Percentiles rank a stretch among this genome's conserved stretches.
These are phyloP conservation scores for Drosophila robusta DNA, from an alignment of 2,888 invertebrate genomes.

Conservation along the genomic window DNA sequence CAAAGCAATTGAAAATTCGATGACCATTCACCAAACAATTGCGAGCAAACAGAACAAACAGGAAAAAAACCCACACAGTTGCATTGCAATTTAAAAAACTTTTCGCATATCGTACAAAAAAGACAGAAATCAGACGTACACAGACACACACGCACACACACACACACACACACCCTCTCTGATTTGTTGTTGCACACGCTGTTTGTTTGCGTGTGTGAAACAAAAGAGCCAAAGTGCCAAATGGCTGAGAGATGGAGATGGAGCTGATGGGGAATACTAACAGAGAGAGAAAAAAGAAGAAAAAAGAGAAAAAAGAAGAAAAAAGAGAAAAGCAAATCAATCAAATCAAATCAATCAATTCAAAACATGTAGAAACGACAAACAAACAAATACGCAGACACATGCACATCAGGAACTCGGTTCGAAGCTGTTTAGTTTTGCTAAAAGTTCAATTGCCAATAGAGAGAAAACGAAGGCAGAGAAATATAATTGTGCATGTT, in stretches of 20 bases:
- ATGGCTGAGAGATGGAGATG: conserved; percentile 20
- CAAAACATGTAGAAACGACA: conserved; percentile 52
- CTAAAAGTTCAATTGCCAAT: conserved; percentile 45
- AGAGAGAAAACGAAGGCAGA: conserved; percentile 17
- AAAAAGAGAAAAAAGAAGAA: no score
- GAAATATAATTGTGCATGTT: conserved; percentile 41
- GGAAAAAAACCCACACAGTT: conserved; percentile 19
- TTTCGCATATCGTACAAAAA: conserved; percentile 20
- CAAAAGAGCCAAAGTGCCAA: conserved; percentile 60
- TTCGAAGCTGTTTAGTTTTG: conserved; percentile 31
- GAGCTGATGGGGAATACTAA: background rate
- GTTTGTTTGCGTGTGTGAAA: conserved; percentile 35
- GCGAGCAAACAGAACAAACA: conserved; percentile 15
- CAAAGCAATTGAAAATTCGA: conserved; percentile 64
- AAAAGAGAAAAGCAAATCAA: conserved; percentile 53
- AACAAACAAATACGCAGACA: conserved; percentile 37
- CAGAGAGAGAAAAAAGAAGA: background rate
- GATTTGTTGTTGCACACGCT: conserved; percentile 47
- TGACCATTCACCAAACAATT: conserved; percentile 57
- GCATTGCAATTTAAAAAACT: conserved; percentile 54
- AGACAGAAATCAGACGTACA: conserved; percentile 10
- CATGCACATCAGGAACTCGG: conserved; percentile 5
- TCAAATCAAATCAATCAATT: conserved; percentile 67
- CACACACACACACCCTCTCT: conserved; percentile 26
- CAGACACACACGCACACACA: conserved; percentile 5